phyloP scores from a whole-genome alignment of 2,888 invertebrate species.

The Tachina lurida region DNA sequence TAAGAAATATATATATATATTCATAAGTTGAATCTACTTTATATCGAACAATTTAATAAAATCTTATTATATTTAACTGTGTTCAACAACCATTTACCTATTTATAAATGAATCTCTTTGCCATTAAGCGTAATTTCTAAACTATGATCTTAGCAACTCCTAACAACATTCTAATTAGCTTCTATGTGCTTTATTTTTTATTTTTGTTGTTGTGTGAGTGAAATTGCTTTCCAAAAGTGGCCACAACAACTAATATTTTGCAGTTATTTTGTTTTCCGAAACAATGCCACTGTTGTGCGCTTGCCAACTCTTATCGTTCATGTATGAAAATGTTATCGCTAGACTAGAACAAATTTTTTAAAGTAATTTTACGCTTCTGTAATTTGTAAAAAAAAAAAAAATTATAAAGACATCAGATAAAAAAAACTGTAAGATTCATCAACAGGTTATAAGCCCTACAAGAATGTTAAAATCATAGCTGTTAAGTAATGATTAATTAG shows the following conservation, averaged over 20 bases:
- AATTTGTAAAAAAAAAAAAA: slow-evolving; percentile 20
- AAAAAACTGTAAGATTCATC: background rate
- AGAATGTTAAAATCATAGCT: too few species aligned
- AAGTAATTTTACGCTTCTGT: slow-evolving; percentile 62
- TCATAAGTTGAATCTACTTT: too few species aligned
- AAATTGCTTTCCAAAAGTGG: background rate
- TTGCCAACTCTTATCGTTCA: slow-evolving; percentile 36
- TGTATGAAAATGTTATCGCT: slow-evolving; percentile 51
- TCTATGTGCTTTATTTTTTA: background rate
- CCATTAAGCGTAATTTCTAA: background rate
- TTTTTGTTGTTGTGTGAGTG: background rate
- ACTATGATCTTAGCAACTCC: background rate
- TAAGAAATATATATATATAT: too few species aligned
- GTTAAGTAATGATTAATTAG: too few species aligned
- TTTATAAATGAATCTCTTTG: too few species aligned
- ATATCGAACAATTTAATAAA: too few species aligned
- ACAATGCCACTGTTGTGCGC: background rate
- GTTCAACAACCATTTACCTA: too few species aligned
- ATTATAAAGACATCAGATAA: background rate
- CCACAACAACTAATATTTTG: slow-evolving; percentile 19
- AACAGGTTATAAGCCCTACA: background rate
- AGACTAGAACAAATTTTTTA: slow-evolving; percentile 58
- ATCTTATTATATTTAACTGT: too few species aligned
- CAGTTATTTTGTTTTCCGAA: background rate
- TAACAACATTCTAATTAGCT: slow-evolving; percentile 5